Evolutionary conservation across 53 echinoderm and acorn worm species (phyloP), one percentile per base, ranked within the genome.

Genomic region (Luidia sarsii): DNA sequence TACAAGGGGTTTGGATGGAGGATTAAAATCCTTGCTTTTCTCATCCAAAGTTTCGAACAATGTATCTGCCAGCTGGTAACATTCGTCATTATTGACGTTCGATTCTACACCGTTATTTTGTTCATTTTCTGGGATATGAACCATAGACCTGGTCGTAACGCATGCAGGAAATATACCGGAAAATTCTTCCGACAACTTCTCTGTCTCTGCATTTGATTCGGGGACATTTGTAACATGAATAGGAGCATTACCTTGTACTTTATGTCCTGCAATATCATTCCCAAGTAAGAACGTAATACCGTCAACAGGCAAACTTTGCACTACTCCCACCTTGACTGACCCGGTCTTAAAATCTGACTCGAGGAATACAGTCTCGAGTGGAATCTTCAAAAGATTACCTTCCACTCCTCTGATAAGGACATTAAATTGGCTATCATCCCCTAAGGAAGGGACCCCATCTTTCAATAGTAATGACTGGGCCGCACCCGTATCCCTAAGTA

Each of bases 61-160:
- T n/a, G n/a, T n/a, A n/a, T n/a, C n/a, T n/a, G n/a, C n/a, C n/a
- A n/a, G n/a, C n/a, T n/a, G n/a, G n/a, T n/a, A n/a, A n/a, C n/a
- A n/a, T n/a, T n/a, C 6, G 41, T 41, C 41, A 6, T 41, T 41
- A 11, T 6, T 7, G 6, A 34, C 13, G 11, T 63, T 34, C 4
- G 1, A 2, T 8, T 19, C 63, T 34, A 15, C 36, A 10, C 35
- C 36, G 15, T 34, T 1, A 1, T 34, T 34, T 33, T 33, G 4
- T 5, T 63, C 63, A 16, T 63, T 4, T 25, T 30, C 21, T 10
- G 10, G 25, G 10, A 37, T 36, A 39, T 33, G 64, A 29, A 81
- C 56, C 86, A 67, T 73, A 4, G 86, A 86, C 35, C 85, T 70
- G 32, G 85, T 90, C 28, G 81, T 56, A 27, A 80, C 90, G 84